Base-by-base conservation (phyloP, 2,797 vertebrate genomes). In the Euthynnus affinis region DNA sequence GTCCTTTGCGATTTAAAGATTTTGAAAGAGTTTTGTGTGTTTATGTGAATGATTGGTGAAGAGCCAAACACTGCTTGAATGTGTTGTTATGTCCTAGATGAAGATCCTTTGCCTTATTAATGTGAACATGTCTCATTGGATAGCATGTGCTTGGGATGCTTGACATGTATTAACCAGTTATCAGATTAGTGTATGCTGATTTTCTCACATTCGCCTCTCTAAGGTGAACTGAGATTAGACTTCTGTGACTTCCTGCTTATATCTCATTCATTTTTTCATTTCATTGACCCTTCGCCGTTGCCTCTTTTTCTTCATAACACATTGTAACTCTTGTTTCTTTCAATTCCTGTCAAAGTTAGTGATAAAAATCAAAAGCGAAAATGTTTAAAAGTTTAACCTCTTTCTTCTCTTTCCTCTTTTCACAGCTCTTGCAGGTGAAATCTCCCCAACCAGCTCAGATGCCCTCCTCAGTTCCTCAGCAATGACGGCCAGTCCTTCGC, bases 361-460 rank as follows among this genome's bases (percentile, higher is more conserved):
- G 8, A 3, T 18, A 29, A 8, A 29, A 22, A 5, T 18, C 6
- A 0, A 64, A 44, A 44, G 10, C 27, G 2, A 44, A 65, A 12
- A 12, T 32, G 1, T 79, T 60, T 40, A 20, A 40, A 52, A 9
- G 7, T 79, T 42, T 66, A 71, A 76, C 34, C 13, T 27, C 23
- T 52, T 62, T 78, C 14, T 75, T 70, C 27, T 84, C 1, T 14
- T 89, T 80, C 77, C 77, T 92, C 3, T 42, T 20, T 88, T 27
- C 25, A 5, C 93, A 95, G 88, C 95, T 97, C 96, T 97, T 78
- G 95, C 96, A 1, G 82, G 95, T 89, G 97, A 96, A 90, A 92
- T 95, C 37, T 93, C 95, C 51, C 96, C 94, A 0, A 96, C 97
- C 88, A 96, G 94, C 88, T 94, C 96, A 0, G 96, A 97, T 62